phyloP scores from a whole-genome alignment of 2,888 invertebrate species.

The Ceramica pisi region DNA sequence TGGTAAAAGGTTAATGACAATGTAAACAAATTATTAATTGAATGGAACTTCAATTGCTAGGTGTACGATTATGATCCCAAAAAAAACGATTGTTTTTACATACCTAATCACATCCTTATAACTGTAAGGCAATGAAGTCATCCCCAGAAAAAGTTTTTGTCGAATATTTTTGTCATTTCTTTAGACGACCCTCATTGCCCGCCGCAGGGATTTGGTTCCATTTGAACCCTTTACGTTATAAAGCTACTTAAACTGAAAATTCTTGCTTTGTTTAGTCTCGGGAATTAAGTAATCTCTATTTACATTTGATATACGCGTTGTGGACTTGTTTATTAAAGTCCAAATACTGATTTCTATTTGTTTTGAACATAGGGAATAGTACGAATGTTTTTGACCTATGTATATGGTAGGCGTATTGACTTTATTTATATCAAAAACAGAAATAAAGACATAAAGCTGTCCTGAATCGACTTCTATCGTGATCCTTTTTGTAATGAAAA shows the following conservation, averaged over 20 bases:
- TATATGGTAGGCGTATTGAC: too few species aligned
- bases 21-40: too few species aligned
- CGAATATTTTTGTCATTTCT: constrained; percentile 41
- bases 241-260: constrained; percentile 34
- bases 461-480: too few species aligned
- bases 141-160: constrained; percentile 9
- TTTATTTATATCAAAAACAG: too few species aligned
- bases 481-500: too few species aligned
- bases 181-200: constrained; percentile 27
- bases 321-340: constrained; percentile 11
- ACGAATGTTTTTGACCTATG: too few species aligned
- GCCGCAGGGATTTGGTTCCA: constrained; percentile 43
- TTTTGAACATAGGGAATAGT: too few species aligned
- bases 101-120: neutral
- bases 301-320: constrained; percentile 22
- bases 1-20: neutral
- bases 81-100: neutral
- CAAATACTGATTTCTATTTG: neutral
- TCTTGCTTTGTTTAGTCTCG: constrained; percentile 35
- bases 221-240: constrained; percentile 47
- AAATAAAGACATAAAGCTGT: too few species aligned
- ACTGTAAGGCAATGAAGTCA: neutral
- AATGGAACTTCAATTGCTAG: too few species aligned
- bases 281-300: constrained; percentile 41
- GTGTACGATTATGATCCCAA: neutral